phyloP scores from a whole-genome alignment of 2,113 vertebrate genomes.

The pig (Sus scrofa) region DNA sequence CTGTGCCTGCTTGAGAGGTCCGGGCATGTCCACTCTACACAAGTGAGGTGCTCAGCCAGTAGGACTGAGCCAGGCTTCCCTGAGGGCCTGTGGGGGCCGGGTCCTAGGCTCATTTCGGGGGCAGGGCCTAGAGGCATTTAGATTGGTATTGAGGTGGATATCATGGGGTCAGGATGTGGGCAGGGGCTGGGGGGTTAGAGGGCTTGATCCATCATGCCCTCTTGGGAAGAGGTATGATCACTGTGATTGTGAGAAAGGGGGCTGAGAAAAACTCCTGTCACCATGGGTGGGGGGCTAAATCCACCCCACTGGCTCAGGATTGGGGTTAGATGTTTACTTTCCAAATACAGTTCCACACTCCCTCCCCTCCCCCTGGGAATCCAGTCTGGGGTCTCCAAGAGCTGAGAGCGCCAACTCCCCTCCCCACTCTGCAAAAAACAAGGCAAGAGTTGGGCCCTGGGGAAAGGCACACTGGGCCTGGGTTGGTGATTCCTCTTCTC shows the following conservation, averaged over 20 bases:
- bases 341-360: neutral
- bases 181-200: neutral
- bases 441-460: neutral
- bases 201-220: neutral
- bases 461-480: constrained; percentile 7
- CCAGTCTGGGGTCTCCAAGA: constrained; percentile 23
- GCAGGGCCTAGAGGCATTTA: neutral
- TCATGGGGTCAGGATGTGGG: neutral
- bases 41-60: neutral
- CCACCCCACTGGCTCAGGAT: neutral
- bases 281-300: neutral
- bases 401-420: neutral
- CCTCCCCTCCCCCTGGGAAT: neutral
- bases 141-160: constrained; percentile 12
- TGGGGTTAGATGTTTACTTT: constrained; percentile 37
- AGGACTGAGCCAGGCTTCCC: neutral
- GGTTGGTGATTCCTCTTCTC: neutral
- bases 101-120: neutral
- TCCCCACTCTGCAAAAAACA: constrained; percentile 36
- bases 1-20: neutral
- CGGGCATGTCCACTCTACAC: neutral
- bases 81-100: neutral
- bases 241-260: neutral
- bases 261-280: neutral
- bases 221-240: neutral